Evolutionary conservation across 1,140 invertebrate genomes (phyloP), one percentile per base, ranked within the genome.

Genomic region (Achatina immaculata): DNA sequence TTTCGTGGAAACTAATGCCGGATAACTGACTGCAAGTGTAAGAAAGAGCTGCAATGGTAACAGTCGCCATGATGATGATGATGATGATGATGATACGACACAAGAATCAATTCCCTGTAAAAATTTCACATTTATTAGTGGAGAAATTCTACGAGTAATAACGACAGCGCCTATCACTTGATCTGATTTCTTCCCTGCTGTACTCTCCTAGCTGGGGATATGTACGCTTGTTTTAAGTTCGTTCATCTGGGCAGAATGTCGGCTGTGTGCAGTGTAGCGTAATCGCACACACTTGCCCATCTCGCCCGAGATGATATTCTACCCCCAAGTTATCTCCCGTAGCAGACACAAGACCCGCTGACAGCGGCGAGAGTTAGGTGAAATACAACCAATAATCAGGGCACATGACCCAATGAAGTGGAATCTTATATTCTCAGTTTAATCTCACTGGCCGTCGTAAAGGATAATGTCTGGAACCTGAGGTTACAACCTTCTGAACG

Each of bases 341-440:
- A 36, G n/a, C 36, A 66, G 34, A 66, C 65, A 66, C 31, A 11
- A n/a, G 65, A 38, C n/a, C 28, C 65, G n/a, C 31, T 66, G 31
- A 38, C 31, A 66, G 14, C 65, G 28, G 9, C 65, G 16, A 21
- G 28, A 34, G 65, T 66, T 38, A 66, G 28, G 31, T 16, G 65
- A 66, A 38, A 38, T 24, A 34, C 65, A 34, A 3, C 65, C 65
- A 66, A 66, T 66, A 66, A 66, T 38, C 65, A 4, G 7, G 65
- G 14, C 65, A 3, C n/a, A 21, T 3, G 28, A 34, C 9, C 4
- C 65, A 66, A 34, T 66, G 65, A 66, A 3, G 9, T 38, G 65
- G 36, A 34, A 66, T 66, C 28, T 66, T 14, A 66, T 66, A 66
- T 66, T 66, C 65, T 66, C n/a, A 16, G 65, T 38, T 38, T 66